Base-by-base conservation (phyloP, 2,113 vertebrate genomes). In the Megalops atlanticus region DNA sequence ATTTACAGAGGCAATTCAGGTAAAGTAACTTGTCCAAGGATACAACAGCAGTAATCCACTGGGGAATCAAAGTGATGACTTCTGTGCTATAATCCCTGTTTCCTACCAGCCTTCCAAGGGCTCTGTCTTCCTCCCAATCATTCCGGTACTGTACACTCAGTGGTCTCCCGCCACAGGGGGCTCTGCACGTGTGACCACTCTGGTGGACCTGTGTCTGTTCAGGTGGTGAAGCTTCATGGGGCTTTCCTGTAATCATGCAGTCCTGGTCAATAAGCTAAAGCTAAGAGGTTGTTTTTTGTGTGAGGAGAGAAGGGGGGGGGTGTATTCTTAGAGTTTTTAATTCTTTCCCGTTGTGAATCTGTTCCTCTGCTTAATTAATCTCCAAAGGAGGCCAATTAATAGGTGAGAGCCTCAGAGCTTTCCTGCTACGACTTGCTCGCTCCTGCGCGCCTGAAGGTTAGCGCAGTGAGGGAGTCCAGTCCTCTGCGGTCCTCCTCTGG, bases 331-430 rank as follows among this genome's bases (percentile, higher is more conserved):
- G 43, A 45, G 24, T 64, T 64, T 52, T 71, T 71, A 71, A 71
- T 38, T 38, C 31, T 36, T 31, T 71, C 33, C 69, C 45, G 74
- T 45, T 75, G 74, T 45, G n/a, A 75, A 14, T 38, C 69, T 36
- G 16, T 71, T 71, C 31, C 36, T 27, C 36, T 27, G 16, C 35
- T 71, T 36, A 71, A 71, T 36, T 71, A 71, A 71, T 71, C 69
- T 71, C 69, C 36, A 71, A 36, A 71, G 69, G 69, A 16, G 14
- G 33, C 69, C 69, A 71, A 35, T 71, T 71, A 71, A 71, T 71
- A 71, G 16, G 69, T 64, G 58, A 64, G 58, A 64, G 58, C 58
- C 58, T 58, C 4, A 24, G 52, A 6, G 52, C 52, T 64, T 64
- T 64, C 58, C 58, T 64, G 58, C 58, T n/a, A 8, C 31, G 58